Base-by-base conservation (phyloP, 2,113 vertebrate genomes). In the Centropus unirufus region DNA sequence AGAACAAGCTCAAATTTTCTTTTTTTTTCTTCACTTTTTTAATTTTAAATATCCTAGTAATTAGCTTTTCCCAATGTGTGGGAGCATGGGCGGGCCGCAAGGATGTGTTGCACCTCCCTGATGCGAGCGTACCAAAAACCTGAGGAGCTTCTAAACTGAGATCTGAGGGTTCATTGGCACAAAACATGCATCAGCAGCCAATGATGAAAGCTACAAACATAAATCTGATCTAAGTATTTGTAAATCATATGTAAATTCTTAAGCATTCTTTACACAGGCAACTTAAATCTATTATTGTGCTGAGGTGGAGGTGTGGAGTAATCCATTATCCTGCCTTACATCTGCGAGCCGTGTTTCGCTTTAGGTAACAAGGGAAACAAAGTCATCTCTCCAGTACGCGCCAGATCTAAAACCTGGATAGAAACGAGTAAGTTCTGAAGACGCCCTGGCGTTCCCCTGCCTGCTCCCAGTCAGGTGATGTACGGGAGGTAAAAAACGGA, bases 41-140 rank as follows among this genome's bases (percentile, higher is more conserved):
- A 70, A 9, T 40, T 87, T 67, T 49, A 67, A 81, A 51, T 66
- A 29, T n/a, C 36, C 27, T 75, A 73, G 70, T 70, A 87, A 61
- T 84, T 34, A 44, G 30, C 62, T 58, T 83, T 42, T 5, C 74
- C 39, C 10, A 11, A 1, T 0, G 4, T 4, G 8, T 4, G 5
- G 15, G 32, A 78, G 27, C 0, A 0, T 4, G 66, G 67, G 57
- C 42, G 15, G 87, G 68, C 57, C n/a, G 2, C 5, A 3, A 14
- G 78, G 82, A 22, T 32, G 55, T 13, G 62, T 74, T 82, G 78
- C 46, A 5, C 8, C 39, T 55, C 27, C 57, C 47, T 21, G 22
- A 12, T 3, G 2, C 0, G 2, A 46, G 42, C 0, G 1, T 7
- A 26, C 32, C 73, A 27, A n/a, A 84, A 27, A 12, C 34, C 47